A percentile compares a stretch with the other conserved stretches of the same genome.
Evolutionary conservation across 2,888 invertebrate species (phyloP).

Genomic region (Gordius sp.): DNA sequence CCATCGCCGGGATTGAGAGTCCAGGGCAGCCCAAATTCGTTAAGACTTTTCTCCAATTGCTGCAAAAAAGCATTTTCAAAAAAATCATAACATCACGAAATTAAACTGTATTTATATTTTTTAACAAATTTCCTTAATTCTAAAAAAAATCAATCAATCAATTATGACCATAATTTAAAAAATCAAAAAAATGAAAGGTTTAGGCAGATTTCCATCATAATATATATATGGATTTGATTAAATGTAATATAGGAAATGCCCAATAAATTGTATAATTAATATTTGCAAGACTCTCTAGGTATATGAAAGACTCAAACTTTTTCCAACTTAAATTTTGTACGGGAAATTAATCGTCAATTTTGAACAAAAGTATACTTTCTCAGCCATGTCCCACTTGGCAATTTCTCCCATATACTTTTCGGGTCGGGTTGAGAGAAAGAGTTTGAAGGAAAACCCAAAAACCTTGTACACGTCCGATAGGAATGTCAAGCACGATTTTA

Average conservation of each 20-base stretch:
- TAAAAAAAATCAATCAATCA: neutral
- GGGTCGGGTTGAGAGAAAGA: slow-evolving; percentile 72
- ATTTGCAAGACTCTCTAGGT: too few relatives aligned
- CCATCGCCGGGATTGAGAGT: slow-evolving; percentile 77
- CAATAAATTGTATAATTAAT: too few relatives aligned
- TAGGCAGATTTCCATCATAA: too few relatives aligned
- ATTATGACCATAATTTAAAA: slow-evolving; percentile 13
- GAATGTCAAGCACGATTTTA: slow-evolving; percentile 50
- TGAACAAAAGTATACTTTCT: slow-evolving; percentile 23
- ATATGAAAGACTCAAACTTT: too few relatives aligned
- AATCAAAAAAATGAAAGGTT: neutral
- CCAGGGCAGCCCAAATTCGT: slow-evolving; percentile 63
- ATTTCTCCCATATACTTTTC: slow-evolving; percentile 70
- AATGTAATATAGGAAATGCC: too few relatives aligned
- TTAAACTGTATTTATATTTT: slow-evolving; percentile 13
- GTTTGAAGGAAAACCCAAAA: slow-evolving; percentile 76
- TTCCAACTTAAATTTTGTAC: too few relatives aligned
- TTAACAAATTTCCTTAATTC: neutral
- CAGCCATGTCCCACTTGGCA: slow-evolving; percentile 59
- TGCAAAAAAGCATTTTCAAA: slow-evolving; percentile 30
- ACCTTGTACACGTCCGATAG: slow-evolving; percentile 54
- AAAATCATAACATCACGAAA: neutral
- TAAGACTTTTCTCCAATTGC: slow-evolving; percentile 32
- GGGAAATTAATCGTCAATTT: too few relatives aligned
- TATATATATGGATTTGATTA: too few relatives aligned